Evolutionary conservation across 2,888 invertebrate species (phyloP), one percentile per base, ranked within the genome.

Genomic region (Pheosia gnoma): DNA sequence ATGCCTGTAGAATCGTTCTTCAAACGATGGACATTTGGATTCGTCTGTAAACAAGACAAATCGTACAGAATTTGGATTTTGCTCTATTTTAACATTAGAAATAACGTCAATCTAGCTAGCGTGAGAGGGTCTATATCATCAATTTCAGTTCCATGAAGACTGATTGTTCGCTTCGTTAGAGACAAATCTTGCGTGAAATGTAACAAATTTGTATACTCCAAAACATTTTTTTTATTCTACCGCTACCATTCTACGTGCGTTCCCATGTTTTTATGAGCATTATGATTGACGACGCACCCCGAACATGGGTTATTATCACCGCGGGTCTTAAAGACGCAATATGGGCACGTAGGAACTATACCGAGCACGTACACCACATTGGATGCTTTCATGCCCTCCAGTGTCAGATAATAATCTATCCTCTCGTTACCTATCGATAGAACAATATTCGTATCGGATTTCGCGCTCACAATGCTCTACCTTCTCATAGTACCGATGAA

Each of bases 261-360:
- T 81, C 75, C 72, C 74, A 72, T 71, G 81, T 82, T 86, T 86
- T 88, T 87, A 89, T 80, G 84, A 80, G 68, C 66, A 67, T 78
- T 86, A 87, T 89, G 88, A 89, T 85, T 80, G 82, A 87, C 84
- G 85, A 83, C 75, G 83, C 87, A 85, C 87, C 86, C 85, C 75
- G 70, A 70, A 70, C 73, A 63, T 63, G 56, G 64, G 66, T 58
- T 61, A 74, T 84, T 82, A 86, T 83, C 81, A 82, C 76, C 75
- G 64, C 69, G 66, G 60, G 73, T 80, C 83, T 78, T 72, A 80
- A 82, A 85, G 83, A 73, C 68, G 74, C 81, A 76, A 70, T 85
- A 85, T 87, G 82, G 67, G 75, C 88, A 86, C 85, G 85, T 84
- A 76, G 62, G 41, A 59, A 56, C 65, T 65, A 74, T 73, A 77